Evolutionary conservation across 1,140 invertebrate genomes (phyloP), one percentile per base, ranked within the genome.

Genomic region (Pseudachorutes palmiensis): DNA sequence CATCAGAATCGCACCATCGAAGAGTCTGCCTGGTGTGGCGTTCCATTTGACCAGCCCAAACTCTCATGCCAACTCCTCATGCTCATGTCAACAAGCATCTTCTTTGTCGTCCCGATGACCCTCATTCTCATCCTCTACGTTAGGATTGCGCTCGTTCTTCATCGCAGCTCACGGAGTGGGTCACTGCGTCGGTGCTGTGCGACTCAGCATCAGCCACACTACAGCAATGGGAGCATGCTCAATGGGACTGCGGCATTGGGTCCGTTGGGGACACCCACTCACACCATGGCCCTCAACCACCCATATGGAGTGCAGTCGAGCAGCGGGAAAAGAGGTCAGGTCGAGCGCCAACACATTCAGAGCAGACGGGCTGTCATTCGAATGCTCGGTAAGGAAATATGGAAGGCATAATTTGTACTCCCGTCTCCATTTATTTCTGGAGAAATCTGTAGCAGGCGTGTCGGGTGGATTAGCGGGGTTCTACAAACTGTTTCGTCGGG

Each of bases 381-480:
- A 72, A 91, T 92, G 89, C 80, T 92, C 59, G 86, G 90, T 92
- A 80, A 83, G 82, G 80, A 0, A 3, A 57, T 64, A 41, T 26
- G 19, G 2, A n/a, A n/a, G n/a, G n/a, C n/a, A n/a, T n/a, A n/a
- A n/a, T n/a, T n/a, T n/a, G n/a, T n/a, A n/a, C n/a, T n/a, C n/a
- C n/a, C n/a, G n/a, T n/a, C n/a, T 58, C 41, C 24, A 45, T 45
- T 45, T 45, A 19, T 19, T 45, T 45, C 19, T 45, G 36, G 19
- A 19, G 9, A 9, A 45, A 45, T 45, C 19, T 45, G 36, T 45
- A 9, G 36, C 19, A 45, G 36, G 36, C 9, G 19, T 12, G 19
- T 9, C 19, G 36, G 36, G 36, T 19, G 9, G 19, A 19, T 45
- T 45, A 45, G 9, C n/a, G n/a, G n/a, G n/a, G n/a, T n/a, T n/a